phyloP scores from a whole-genome alignment of 2,888 invertebrate genomes.

The Parascotia fuliginaria region DNA sequence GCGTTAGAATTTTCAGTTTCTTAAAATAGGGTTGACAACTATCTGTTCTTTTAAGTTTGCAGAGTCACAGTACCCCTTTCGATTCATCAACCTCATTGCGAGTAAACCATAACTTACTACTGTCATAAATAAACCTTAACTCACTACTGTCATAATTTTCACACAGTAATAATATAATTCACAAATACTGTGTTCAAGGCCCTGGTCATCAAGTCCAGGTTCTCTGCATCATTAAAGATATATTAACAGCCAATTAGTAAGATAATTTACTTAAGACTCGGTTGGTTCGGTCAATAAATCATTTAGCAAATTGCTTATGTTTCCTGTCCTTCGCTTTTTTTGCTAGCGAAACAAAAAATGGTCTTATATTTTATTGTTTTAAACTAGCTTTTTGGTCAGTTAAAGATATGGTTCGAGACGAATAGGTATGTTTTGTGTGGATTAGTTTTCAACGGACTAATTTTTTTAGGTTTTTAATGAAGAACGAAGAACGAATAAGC shows the following conservation, averaged over 20 bases:
- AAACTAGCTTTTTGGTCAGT: not conserved
- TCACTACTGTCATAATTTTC: no score
- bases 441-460: no score
- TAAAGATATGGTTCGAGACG: not conserved
- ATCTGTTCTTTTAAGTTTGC: no score
- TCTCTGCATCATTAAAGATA: constrained; percentile 32
- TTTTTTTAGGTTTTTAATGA: no score
- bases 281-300: constrained; percentile 39
- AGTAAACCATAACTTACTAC: no score
- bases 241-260: constrained; percentile 45
- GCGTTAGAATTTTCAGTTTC: no score
- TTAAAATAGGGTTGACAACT: no score
- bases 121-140: no score
- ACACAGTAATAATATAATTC: not conserved
- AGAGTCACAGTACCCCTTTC: no score
- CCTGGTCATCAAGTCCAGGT: constrained; percentile 10
- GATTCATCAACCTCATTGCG: no score
- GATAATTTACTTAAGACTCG: constrained; percentile 43
- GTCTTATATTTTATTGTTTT: constrained; percentile 14
- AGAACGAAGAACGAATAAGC: no score
- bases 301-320: constrained; percentile 41
- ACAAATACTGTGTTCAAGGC: constrained; percentile 2
- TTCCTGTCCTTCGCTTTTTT: constrained; percentile 43
- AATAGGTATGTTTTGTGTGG: no score
- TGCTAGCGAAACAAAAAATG: constrained; percentile 13